phyloP scores from a whole-genome alignment of 2,888 invertebrate species.

The Ctena decussata region DNA sequence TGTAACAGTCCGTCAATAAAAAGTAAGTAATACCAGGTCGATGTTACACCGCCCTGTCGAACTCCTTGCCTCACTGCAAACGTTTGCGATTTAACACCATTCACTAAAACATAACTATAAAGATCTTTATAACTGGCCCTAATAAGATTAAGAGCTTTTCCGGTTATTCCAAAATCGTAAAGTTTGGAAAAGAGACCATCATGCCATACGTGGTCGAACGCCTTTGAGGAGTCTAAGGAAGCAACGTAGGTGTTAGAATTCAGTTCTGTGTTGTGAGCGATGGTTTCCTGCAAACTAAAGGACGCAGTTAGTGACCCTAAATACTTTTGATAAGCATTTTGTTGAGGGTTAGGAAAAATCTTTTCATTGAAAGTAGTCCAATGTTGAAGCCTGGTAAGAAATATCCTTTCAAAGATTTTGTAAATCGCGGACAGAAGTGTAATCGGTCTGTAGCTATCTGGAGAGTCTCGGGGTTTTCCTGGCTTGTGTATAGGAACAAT shows the following conservation, averaged over 20 bases:
- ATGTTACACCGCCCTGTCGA: slow-evolving; percentile 29
- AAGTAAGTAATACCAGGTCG: slow-evolving; percentile 24
- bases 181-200: too few relatives aligned
- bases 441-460: slow-evolving; percentile 9
- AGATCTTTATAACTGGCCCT: too few relatives aligned
- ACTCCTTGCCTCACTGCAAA: slow-evolving; percentile 13
- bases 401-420: neutral
- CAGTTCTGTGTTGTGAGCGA: slow-evolving; percentile 3
- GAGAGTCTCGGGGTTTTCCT: slow-evolving; percentile 1
- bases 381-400: neutral
- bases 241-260: neutral
- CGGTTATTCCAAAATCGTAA: slow-evolving; percentile 15
- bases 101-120: neutral
- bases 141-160: slow-evolving; percentile 2
- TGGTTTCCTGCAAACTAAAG: slow-evolving; percentile 24
- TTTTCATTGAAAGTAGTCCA: neutral
- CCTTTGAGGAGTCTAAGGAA: slow-evolving; percentile 12
- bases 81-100: slow-evolving; percentile 2
- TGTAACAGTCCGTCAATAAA: slow-evolving; percentile 13
- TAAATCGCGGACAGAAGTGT: neutral
- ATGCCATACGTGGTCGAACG: neutral
- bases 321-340: slow-evolving; percentile 29
- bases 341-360: slow-evolving; percentile 3
- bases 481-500: slow-evolving; percentile 23
- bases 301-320: slow-evolving; percentile 13